Evolutionary conservation across 2,797 vertebrate genomes (phyloP).

Genomic region (Liasis olivaceus): DNA sequence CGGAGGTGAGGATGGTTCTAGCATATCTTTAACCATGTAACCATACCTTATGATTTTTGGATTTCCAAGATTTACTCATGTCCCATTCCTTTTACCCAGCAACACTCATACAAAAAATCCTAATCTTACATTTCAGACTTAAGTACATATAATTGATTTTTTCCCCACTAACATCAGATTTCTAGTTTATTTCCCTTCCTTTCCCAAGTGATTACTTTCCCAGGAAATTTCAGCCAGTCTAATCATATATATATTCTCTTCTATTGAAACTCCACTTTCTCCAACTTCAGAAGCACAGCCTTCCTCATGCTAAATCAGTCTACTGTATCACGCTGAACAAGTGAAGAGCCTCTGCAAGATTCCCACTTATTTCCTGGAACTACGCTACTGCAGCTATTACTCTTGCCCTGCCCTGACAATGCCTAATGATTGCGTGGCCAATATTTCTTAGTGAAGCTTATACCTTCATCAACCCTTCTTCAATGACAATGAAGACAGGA

Average conservation of each 20-base stretch:
- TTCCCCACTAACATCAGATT: neutral
- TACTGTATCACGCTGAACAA: neutral
- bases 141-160: neutral
- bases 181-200: neutral
- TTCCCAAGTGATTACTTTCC: neutral
- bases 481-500: neutral
- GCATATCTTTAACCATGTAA: neutral
- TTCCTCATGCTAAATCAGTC: neutral
- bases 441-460: no score
- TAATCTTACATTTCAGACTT: neutral
- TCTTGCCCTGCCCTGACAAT: neutral
- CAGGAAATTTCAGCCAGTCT: neutral
- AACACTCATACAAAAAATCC: neutral
- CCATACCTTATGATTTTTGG: no score
- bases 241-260: no score
- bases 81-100: neutral
- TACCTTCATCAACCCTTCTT: neutral
- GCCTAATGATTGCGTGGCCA: no score
- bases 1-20: conserved; percentile 27
- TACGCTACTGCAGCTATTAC: neutral
- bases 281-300: neutral
- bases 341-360: neutral
- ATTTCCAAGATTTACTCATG: neutral
- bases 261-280: no score
- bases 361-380: neutral